Percentiles rank a stretch among this genome's conserved stretches.
These are phyloP conservation scores for Plagodis pulveraria DNA, from an alignment of 2,888 invertebrate species.

Conservation along the genomic window DNA sequence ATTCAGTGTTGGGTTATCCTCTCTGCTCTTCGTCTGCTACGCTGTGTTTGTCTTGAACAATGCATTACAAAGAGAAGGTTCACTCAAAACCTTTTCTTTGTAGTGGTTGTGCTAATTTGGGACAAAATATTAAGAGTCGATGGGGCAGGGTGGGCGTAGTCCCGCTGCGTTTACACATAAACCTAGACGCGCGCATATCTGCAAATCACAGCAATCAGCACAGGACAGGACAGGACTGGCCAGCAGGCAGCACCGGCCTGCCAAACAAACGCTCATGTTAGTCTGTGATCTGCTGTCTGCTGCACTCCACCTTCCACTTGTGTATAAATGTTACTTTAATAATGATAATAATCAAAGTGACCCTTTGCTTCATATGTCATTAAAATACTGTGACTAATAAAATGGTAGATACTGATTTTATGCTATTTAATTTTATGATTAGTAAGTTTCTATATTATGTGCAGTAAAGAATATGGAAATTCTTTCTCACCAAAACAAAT, in stretches of 20 bases:
- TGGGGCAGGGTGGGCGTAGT: slow-evolving; percentile 67
- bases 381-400: neutral
- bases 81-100: slow-evolving; percentile 28
- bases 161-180: slow-evolving; percentile 53
- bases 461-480: neutral
- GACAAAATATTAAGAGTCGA: slow-evolving; percentile 32
- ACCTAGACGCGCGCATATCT: slow-evolving; percentile 74
- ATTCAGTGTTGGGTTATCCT: slow-evolving; percentile 49
- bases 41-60: slow-evolving; percentile 45
- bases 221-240: slow-evolving; percentile 84
- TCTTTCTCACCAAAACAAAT: slow-evolving; percentile 9
- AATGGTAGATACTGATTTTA: neutral
- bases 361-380: slow-evolving; percentile 3
- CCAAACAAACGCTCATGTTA: slow-evolving; percentile 81
- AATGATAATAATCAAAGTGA: slow-evolving; percentile 5
- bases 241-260: slow-evolving; percentile 84
- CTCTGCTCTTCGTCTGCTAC: slow-evolving; percentile 36
- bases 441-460: neutral
- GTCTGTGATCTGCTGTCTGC: slow-evolving; percentile 59
- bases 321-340: slow-evolving; percentile 14
- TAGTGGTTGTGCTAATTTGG: slow-evolving; percentile 29
- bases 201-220: slow-evolving; percentile 81
- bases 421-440: neutral
- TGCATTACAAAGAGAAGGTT: slow-evolving; percentile 32
- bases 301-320: slow-evolving; percentile 37